phyloP scores from a whole-genome alignment of 2,888 invertebrate genomes.

The Cephus pygmeus region DNA sequence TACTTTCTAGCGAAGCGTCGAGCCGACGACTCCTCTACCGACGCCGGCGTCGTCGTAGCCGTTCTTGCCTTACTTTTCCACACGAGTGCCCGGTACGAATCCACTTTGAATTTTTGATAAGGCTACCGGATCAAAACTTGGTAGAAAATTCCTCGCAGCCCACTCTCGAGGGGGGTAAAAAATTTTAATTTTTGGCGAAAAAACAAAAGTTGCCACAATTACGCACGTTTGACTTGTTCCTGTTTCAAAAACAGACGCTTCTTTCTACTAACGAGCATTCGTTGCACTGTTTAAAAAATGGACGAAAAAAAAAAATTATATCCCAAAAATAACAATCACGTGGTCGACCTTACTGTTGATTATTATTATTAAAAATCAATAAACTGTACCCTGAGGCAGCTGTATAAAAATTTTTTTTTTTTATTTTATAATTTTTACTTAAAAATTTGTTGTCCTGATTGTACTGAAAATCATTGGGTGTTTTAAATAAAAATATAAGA shows the following conservation, averaged over 20 bases:
- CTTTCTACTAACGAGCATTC: not conserved
- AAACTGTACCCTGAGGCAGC: too few species aligned
- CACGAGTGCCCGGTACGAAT: not conserved
- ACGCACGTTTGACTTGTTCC: not conserved
- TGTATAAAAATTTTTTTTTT: too few species aligned
- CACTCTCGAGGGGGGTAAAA: not conserved
- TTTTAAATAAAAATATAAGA: not conserved
- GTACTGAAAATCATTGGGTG: not conserved
- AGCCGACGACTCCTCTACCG: not conserved
- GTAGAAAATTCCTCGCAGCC: not conserved
- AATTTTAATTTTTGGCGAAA: not conserved
- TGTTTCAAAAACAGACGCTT: not conserved
- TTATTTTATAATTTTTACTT: too few species aligned
- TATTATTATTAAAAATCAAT: too few species aligned
- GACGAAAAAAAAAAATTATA: too few species aligned
- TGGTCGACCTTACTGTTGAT: too few species aligned
- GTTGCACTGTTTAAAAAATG: too few species aligned
- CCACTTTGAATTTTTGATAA: not conserved
- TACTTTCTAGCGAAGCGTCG: not conserved
- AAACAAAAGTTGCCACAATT: not conserved
- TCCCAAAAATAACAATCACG: too few species aligned
- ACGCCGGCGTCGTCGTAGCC: not conserved
- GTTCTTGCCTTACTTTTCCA: not conserved
- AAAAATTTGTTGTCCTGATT: not conserved
- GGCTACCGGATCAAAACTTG: not conserved